These are phyloP conservation scores for Oegoconia quadripuncta DNA, from an alignment of 2,888 invertebrate species.

Conservation along the genomic window DNA sequence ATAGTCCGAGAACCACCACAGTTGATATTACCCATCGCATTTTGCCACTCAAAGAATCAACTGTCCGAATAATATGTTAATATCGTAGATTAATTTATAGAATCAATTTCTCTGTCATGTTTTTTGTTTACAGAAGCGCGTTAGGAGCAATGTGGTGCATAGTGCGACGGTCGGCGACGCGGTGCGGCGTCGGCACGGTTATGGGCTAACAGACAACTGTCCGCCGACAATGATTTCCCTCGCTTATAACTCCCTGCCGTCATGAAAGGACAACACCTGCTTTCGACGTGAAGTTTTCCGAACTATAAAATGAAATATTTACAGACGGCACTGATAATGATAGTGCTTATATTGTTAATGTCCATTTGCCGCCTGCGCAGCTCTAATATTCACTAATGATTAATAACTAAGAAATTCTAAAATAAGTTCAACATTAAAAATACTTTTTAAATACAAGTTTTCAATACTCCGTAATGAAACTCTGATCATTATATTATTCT, in stretches of 20 bases:
- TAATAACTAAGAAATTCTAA: no score
- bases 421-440: no score
- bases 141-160: background rate
- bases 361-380: no score
- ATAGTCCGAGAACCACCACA: constrained; percentile 44
- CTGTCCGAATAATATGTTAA: background rate
- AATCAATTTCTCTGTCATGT: constrained; percentile 6
- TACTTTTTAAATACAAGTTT: no score
- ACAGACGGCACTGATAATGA: background rate
- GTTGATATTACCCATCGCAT: constrained; percentile 32
- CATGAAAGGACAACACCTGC: constrained; percentile 60
- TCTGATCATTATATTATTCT: no score
- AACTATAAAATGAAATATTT: constrained; percentile 31
- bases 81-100: background rate
- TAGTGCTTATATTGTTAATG: no score
- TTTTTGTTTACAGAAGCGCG: background rate
- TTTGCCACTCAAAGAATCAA: constrained; percentile 17
- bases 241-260: constrained; percentile 57
- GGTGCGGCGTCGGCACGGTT: background rate
- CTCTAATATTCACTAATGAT: no score
- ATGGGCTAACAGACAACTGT: constrained; percentile 42
- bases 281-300: constrained; percentile 52
- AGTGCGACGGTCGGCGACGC: background rate
- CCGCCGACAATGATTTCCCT: constrained; percentile 46
- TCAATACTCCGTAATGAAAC: no score